phyloP scores from a whole-genome alignment of 2,113 vertebrate species.

The Crotalus viridis region DNA sequence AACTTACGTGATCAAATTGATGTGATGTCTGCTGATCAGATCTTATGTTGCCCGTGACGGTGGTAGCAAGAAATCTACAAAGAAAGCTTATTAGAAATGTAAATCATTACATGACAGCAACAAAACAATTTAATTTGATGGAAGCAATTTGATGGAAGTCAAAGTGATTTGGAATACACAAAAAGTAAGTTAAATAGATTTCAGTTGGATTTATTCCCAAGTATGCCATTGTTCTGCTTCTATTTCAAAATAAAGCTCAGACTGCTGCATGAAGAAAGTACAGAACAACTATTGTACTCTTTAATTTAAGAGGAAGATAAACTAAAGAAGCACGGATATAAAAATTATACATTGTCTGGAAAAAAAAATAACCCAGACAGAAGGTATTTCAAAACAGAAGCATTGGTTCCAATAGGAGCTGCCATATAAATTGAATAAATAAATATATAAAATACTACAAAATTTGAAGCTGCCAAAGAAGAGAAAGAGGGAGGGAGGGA shows the following conservation, averaged over 20 bases:
- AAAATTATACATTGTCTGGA: not conserved
- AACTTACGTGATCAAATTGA: not conserved
- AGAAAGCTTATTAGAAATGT: not conserved
- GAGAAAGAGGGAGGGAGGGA: not conserved
- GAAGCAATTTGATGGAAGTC: not conserved
- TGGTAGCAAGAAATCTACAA: not conserved
- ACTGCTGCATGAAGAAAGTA: not conserved
- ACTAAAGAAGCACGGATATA: not conserved
- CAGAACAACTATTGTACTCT: not conserved
- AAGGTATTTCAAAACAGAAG: not conserved
- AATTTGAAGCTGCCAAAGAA: not conserved
- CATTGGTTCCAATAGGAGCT: not conserved
- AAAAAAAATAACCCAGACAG: not conserved
- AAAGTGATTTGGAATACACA: not conserved
- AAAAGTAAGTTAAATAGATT: not conserved
- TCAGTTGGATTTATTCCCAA: not conserved
- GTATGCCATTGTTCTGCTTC: not conserved
- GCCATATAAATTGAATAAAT: not conserved
- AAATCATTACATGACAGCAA: not conserved
- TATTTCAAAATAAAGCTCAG: not conserved
- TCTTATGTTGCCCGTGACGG: not conserved
- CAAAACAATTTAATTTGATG: not conserved
- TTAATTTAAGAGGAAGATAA: not conserved
- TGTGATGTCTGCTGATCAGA: not conserved
- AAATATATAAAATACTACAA: not conserved